phyloP scores from a whole-genome alignment of 2,888 invertebrate species.

The Congeria kusceri region DNA sequence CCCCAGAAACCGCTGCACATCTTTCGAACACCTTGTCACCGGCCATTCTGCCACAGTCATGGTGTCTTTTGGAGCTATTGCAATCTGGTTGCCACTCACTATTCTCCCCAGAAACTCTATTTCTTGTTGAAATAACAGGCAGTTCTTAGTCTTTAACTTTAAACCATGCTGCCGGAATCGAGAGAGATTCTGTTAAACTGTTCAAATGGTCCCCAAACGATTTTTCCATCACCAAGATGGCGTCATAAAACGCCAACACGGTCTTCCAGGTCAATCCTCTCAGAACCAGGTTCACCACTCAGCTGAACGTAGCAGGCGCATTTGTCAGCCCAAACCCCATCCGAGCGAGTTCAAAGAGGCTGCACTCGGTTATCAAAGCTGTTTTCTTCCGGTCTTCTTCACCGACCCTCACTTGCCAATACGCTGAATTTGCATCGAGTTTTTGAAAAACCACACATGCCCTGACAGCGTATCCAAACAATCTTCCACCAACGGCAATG shows the following conservation, averaged over 20 bases:
- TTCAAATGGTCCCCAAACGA: conserved; percentile 45
- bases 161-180: conserved; percentile 21
- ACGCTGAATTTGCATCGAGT: conserved; percentile 28
- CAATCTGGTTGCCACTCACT: conserved; percentile 28
- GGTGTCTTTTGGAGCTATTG: conserved; percentile 1
- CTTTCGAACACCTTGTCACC: conserved; percentile 23
- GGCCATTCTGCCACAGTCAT: conserved; percentile 31
- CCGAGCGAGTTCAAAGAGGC: conserved; percentile 44
- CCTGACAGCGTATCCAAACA: conserved; percentile 37
- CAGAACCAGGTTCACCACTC: conserved; percentile 5
- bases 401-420: conserved; percentile 16
- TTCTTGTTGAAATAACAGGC: conserved; percentile 54
- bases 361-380: conserved; percentile 54
- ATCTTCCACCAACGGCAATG: conserved; percentile 18
- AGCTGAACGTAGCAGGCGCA: conserved; percentile 55
- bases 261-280: too few relatives aligned
- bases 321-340: conserved; percentile 59
- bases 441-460: conserved; percentile 34
- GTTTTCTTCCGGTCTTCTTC: conserved; percentile 49
- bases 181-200: conserved; percentile 46
- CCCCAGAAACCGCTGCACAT: conserved; percentile 54
- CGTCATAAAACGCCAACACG: conserved; percentile 63
- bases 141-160: conserved; percentile 20
- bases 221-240: conserved; percentile 47
- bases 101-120: conserved; percentile 58